Evolutionary conservation across 2,888 invertebrate genomes (phyloP).

Genomic region (Augochlorella aurata): DNA sequence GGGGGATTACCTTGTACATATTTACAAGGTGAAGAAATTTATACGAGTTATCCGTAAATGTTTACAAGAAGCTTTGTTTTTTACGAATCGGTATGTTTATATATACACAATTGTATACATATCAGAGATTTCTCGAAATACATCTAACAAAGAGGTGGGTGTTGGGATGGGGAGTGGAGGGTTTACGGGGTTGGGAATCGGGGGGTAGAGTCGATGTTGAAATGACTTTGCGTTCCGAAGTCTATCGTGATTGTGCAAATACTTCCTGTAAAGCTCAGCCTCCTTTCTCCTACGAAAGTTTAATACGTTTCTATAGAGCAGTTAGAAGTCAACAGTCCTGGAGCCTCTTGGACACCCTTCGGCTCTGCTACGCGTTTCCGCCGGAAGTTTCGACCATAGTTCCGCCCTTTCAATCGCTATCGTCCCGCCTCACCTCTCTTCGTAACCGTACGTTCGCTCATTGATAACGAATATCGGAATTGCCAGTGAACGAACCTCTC

Average conservation of each 20-base stretch:
- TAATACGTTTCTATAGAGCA: constrained; percentile 20
- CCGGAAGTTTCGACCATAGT: constrained; percentile 1
- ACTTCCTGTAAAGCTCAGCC: constrained; percentile 34
- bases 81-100: constrained; percentile 24
- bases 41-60: constrained; percentile 46
- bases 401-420: neutral
- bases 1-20: constrained; percentile 44
- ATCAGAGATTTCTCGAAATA: constrained; percentile 48
- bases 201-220: constrained; percentile 36
- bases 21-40: constrained; percentile 61
- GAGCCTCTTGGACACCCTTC: too few species aligned
- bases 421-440: neutral
- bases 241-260: constrained; percentile 56
- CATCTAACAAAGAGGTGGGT: constrained; percentile 36
- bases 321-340: constrained; percentile 18
- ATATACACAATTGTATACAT: constrained; percentile 24
- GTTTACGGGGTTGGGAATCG: neutral
- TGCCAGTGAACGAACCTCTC: neutral
- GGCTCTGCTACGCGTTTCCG: neutral
- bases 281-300: constrained; percentile 12
- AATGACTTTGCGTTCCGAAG: constrained; percentile 35
- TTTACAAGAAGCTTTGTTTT: constrained; percentile 56
- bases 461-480: neutral
- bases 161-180: constrained; percentile 1
- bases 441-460: constrained; percentile 11